Evolutionary conservation across 2,113 vertebrate genomes (phyloP), one percentile per base, ranked within the genome.

Genomic region (Suricata suricatta): DNA sequence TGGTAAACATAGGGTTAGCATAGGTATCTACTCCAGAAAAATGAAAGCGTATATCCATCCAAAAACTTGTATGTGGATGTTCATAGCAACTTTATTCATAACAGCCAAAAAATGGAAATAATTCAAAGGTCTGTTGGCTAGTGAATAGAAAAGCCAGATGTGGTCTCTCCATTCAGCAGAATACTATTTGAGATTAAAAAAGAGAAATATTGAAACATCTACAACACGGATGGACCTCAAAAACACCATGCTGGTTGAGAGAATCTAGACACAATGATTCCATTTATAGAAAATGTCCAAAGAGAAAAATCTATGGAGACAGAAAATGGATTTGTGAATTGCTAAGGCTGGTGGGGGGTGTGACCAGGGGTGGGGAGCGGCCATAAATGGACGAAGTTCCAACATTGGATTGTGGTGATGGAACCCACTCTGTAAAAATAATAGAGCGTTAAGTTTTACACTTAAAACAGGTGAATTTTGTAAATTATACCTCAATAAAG

Each of bases 31-130:
- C 92, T 57, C 16, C 6, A 66, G 57, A 64, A 54, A 82, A 50
- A 47, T 33, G 74, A 38, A 44, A 82, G 31, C 44, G 1, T 23
- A 16, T 2, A 0, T 35, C 41, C 41, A 33, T 74, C 52, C 44
- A 14, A 14, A 69, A 21, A 11, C 66, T 12, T 19, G 8, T 8
- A 27, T 3, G 0, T 4, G 27, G 8, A 15, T 47, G 35, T 41
- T 57, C 81, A 60, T 29, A 17, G 63, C 66, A 74, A 15, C 44
- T 2, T 38, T 33, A 21, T 66, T 81, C 35, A 9, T 7, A 4
- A 33, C 12, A 71, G 21, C 33, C 63, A 44, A 25, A 54, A 60
- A 90, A 33, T 13, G 8, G 50, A 35, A 21, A 23, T 29, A 33
- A 16, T 29, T 54, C 74, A 68, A 38, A 66, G 3, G 57, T 33